phyloP scores from a whole-genome alignment of 2,797 vertebrate species.

The Halcyon leucocephala region DNA sequence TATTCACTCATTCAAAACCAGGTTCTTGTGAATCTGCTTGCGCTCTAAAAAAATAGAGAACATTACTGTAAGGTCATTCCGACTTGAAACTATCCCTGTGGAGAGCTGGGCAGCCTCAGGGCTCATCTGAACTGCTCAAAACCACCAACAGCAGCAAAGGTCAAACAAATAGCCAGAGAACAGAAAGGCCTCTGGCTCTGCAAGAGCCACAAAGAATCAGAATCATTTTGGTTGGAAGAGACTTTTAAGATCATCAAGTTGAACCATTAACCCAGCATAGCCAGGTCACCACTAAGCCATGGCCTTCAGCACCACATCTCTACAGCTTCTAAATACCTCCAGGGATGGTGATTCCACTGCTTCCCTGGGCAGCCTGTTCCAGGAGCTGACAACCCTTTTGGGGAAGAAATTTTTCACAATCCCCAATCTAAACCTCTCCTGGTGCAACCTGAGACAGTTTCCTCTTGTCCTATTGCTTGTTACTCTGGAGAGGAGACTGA shows the following conservation, averaged over 20 bases:
- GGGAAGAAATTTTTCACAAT: too few species aligned
- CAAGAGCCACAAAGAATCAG: background rate
- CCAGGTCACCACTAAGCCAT: background rate
- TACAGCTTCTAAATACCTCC: background rate
- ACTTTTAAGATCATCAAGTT: background rate
- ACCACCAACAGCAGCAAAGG: background rate
- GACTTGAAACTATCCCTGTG: background rate
- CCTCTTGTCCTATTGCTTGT: background rate
- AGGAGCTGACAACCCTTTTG: too few species aligned
- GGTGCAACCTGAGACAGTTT: background rate
- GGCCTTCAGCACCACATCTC: background rate
- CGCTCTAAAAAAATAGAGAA: background rate
- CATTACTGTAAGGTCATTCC: background rate
- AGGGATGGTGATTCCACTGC: background rate
- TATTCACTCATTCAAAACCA: background rate
- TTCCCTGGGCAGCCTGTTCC: background rate
- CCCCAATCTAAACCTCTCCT: too few species aligned
- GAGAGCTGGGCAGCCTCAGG: background rate
- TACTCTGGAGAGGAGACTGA: background rate
- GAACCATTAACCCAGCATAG: too few species aligned
- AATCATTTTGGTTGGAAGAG: background rate
- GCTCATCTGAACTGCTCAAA: background rate
- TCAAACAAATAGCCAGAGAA: background rate
- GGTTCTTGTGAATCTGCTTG: background rate
- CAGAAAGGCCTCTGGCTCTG: background rate